Evolutionary conservation across 2,797 vertebrate species (phyloP), one percentile per base, ranked within the genome.

Genomic region (Selene dorsalis): DNA sequence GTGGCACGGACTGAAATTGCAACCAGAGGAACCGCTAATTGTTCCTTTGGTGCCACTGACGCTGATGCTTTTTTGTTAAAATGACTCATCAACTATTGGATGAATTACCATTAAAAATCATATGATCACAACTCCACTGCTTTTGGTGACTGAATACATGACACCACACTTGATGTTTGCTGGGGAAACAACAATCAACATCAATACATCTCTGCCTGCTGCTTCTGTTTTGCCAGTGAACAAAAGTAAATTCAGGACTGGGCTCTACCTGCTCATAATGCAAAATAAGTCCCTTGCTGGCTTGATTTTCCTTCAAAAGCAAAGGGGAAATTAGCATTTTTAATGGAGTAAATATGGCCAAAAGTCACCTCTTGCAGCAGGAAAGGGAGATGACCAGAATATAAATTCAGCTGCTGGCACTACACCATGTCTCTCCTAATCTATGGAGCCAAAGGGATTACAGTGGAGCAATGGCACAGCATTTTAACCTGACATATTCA

Each of bases 381-480:
- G 56, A 65, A 55, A 62, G 14, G 55, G 57, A 69, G 48, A 84
- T 39, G 81, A 77, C 50, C 77, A 43, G 87, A 89, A 89, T 90
- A 90, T 58, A 86, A 72, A 90, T 83, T 58, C 67, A 39, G 22
- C 52, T 52, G 35, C 45, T 82, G 77, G 77, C 79, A 64, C 69
- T 17, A 53, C 62, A 79, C 48, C 62, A 20, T 71, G 86, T 85
- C 76, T 76, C 57, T 60, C 57, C 64, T 90, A 87, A 91, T 91
- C 85, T 88, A 79, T 14, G 4, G 57, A 83, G 86, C 78, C 86
- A 80, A 75, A 75, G 56, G 87, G 82, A 85, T 90, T 87, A 88
- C 63, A 87, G 82, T 32, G 73, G 56, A 80, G 84, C 76, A 68
- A 71, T 77, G 79, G 82, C 83, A 69, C 78, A 35, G 83, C 73